A percentile compares a stretch with the other conserved stretches of the same genome.
Evolutionary conservation across 2,797 vertebrate species (phyloP).

Genomic region (Molossus alvarezi): DNA sequence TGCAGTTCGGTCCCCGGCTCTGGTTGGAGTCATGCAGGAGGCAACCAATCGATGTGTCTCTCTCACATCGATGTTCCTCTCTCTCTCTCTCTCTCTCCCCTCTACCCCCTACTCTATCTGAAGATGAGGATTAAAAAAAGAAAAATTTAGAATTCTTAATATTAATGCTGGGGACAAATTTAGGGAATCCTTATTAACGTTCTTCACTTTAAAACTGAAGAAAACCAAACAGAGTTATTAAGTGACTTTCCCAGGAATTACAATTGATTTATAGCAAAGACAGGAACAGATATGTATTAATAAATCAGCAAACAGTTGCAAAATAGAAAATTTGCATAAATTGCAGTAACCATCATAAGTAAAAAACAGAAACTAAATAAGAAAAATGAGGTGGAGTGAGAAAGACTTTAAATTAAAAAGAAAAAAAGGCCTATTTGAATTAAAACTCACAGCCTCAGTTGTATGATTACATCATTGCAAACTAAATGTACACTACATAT

Average conservation of each 20-base stretch:
- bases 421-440: background rate
- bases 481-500: background rate
- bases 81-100: too few relatives aligned
- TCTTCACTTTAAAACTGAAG: constrained; percentile 53
- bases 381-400: background rate
- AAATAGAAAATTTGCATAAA: constrained; percentile 56
- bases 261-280: constrained; percentile 34
- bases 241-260: background rate
- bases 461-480: background rate
- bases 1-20: too few relatives aligned
- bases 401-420: background rate
- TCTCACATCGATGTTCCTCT: too few relatives aligned
- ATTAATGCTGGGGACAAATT: background rate
- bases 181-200: background rate
- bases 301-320: constrained; percentile 30
- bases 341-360: background rate
- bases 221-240: background rate
- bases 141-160: background rate
- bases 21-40: too few relatives aligned
- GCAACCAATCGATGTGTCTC: too few relatives aligned
- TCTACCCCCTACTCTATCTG: too few relatives aligned
- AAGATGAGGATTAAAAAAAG: background rate
- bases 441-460: constrained; percentile 34
- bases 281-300: background rate
- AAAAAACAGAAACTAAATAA: constrained; percentile 15